Evolutionary conservation across 2,797 vertebrate genomes (phyloP), one percentile per base, ranked within the genome.

Genomic region (Glossophaga mutica): DNA sequence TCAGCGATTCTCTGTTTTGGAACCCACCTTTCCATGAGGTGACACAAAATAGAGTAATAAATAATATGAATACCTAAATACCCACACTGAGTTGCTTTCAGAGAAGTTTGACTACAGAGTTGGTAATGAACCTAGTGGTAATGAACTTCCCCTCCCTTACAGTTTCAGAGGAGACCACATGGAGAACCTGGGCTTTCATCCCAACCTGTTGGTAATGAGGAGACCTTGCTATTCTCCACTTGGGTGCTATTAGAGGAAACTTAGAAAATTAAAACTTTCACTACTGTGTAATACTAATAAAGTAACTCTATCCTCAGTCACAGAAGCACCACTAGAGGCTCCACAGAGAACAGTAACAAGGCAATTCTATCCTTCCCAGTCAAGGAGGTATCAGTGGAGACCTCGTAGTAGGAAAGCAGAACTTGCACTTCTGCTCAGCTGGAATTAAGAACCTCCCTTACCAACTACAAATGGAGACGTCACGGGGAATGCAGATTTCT

Each of bases 231-330:
- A 7, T 50, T 94, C 21, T 39, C 18, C 5, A 34, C 7, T 32
- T 67, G 50, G 12, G 21, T 77, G 7, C 46, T 78, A 12, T 82
- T 18, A 71, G 48, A 65, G 29, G 6, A 62, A 24, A 9, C 11
- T 29, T 57, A 42, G 21, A 37, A 9, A 76, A 71, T 62, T 19
- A 65, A 24, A 21, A 50, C 7, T 55, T 86, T 65, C 12, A 26
- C 16, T 3, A 8, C 2, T 39, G 19, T 32, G 8, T 52, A 39
- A 3, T 32, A 42, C 7, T 59, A 42, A 46, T 44, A 65, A 77
- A 42, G 5, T 1, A 1, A 90, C 11, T 1, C 0, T 34, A 12
- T 11, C 11, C 0, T 3, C 5, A 39, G 42, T n/a, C 7, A 52
- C 46, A 29, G 15, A 68, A 52, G 11, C 46, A 22, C 3, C 44